Percentiles rank a stretch among this genome's conserved stretches.
phyloP scores from a whole-genome alignment of 92 coral and sea anemone species.

The Pocillopora meandrina region DNA sequence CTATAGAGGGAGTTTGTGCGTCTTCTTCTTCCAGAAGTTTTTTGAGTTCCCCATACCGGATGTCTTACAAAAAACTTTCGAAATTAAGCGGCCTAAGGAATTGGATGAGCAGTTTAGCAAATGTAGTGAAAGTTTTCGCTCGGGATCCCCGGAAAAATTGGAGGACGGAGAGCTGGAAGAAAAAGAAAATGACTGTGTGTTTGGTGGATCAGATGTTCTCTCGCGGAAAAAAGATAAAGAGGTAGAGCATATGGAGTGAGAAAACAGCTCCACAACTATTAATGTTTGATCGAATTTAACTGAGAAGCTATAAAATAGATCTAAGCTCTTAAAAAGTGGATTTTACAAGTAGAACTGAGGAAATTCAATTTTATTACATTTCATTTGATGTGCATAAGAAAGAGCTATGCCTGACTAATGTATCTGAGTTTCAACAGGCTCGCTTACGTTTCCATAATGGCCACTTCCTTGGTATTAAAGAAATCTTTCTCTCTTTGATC shows the following conservation, averaged over 20 bases:
- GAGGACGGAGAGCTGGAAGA: background rate
- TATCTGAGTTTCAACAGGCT: too few species aligned
- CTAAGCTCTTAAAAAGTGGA: too few species aligned
- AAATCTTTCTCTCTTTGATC: too few species aligned
- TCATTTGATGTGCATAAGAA: too few species aligned
- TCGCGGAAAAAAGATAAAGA: background rate
- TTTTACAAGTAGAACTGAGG: too few species aligned
- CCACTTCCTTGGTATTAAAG: too few species aligned
- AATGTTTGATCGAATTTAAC: background rate
- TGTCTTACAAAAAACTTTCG: constrained; percentile 1
- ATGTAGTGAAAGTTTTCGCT: constrained; percentile 6
- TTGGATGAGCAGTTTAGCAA: too few species aligned
- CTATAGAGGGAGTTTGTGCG: constrained; percentile 21
- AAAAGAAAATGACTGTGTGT: background rate
- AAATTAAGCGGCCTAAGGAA: background rate
- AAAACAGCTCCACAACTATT: background rate
- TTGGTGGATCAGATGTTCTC: background rate
- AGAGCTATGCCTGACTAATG: too few species aligned
- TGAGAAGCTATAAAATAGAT: background rate
- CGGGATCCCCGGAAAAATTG: background rate
- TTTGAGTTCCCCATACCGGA: constrained; percentile 18
- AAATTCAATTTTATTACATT: too few species aligned
- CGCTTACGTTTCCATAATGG: too few species aligned
- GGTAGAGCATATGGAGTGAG: background rate
- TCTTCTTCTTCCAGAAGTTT: constrained; percentile 27